These are phyloP conservation scores for Nipponia nippon DNA, from an alignment of 2,113 vertebrate species.

Conservation along the genomic window DNA sequence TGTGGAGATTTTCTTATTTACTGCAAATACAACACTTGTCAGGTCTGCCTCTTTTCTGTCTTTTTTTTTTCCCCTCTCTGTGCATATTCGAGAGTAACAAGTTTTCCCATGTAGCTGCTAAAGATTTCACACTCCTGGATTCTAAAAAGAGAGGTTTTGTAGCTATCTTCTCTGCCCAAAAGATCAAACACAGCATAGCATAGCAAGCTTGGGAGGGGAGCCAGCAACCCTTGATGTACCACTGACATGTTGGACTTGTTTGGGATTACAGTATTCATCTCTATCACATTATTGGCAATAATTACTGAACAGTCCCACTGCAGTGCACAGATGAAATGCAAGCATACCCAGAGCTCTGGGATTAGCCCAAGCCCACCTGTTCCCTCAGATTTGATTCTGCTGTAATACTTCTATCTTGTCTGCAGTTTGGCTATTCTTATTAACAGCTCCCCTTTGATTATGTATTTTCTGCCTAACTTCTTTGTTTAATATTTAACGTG, in stretches of 20 bases:
- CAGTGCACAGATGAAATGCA: not conserved
- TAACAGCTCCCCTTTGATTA: not conserved
- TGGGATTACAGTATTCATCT: not conserved
- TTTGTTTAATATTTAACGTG: not conserved
- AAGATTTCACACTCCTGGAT: not conserved
- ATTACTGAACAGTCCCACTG: not conserved
- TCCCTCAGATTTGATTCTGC: accelerated
- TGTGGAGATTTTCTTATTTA: not conserved
- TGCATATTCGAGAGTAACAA: not conserved
- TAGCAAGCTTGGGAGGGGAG: not conserved
- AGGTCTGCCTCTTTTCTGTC: not conserved
- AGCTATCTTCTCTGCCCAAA: not conserved
- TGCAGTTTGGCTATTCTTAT: not conserved
- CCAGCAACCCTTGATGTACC: not conserved
- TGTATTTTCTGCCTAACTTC: not conserved
- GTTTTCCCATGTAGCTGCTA: not conserved
- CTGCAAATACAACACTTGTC: not conserved
- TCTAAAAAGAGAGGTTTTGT: not conserved
- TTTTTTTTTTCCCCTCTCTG: no score
- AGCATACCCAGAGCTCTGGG: not conserved
- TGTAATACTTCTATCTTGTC: not conserved
- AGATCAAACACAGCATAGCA: not conserved
- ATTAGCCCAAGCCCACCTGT: not conserved
- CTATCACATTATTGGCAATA: not conserved
- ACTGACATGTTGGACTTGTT: not conserved